phyloP scores from a whole-genome alignment of 2,888 invertebrate genomes.

The Synergus umbraculus region DNA sequence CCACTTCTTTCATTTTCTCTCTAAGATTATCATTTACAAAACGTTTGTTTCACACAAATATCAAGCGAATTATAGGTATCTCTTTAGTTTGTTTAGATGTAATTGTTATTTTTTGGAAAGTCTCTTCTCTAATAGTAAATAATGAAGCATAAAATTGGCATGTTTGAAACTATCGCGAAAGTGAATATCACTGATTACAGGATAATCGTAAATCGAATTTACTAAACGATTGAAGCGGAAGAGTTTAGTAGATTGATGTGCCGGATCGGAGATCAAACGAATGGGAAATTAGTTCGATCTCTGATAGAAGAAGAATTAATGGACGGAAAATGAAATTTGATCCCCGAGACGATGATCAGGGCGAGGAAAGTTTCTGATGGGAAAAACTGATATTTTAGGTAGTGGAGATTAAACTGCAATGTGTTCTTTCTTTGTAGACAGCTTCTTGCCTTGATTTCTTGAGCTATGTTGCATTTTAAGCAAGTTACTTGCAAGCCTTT shows the following conservation, averaged over 20 bases:
- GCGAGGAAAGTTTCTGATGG: background rate
- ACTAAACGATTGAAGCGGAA: slow-evolving; percentile 5
- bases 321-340: slow-evolving; percentile 20
- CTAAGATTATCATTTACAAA: background rate
- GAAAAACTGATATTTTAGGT: slow-evolving; percentile 1
- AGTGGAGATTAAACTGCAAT: background rate
- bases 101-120: background rate
- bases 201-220: slow-evolving; percentile 21
- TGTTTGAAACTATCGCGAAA: slow-evolving; percentile 14
- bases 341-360: background rate
- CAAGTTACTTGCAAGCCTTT: slow-evolving; percentile 11
- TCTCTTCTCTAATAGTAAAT: background rate
- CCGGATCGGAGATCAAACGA: slow-evolving; percentile 30
- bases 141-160: background rate
- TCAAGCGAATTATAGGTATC: no score
- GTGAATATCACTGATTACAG: slow-evolving; percentile 16
- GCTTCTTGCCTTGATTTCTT: slow-evolving; percentile 1
- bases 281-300: slow-evolving; percentile 19
- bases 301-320: slow-evolving; percentile 22
- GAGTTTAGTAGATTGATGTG: slow-evolving; percentile 17
- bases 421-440: background rate
- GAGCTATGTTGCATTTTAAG: slow-evolving; percentile 21
- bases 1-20: background rate
- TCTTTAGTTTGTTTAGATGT: no score
- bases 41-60: no score